A percentile compares a stretch with the other conserved stretches of the same genome.
Evolutionary conservation across 1,140 invertebrate genomes (phyloP).

Genomic region (Pseudomyrmex dendroicus): DNA sequence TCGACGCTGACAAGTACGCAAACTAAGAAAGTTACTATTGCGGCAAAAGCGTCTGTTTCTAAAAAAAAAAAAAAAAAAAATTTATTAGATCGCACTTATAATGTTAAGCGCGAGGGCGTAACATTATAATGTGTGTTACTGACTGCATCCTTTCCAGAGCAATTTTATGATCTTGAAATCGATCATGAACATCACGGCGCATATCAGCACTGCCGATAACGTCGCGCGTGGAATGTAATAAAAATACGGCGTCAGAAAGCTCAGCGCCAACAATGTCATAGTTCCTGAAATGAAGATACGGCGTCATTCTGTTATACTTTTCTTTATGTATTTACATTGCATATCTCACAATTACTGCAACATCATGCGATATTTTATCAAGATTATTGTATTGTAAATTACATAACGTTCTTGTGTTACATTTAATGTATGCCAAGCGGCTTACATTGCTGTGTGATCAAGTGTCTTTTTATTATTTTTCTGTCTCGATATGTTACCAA

Average conservation of each 20-base stretch:
- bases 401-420: no score
- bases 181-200: slow-evolving; percentile 90
- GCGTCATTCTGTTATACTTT: not conserved
- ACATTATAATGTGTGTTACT: slow-evolving; percentile 67
- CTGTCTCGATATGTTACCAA: no score
- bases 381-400: no score
- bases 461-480: no score
- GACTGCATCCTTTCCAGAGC: slow-evolving; percentile 89
- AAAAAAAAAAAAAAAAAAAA: slow-evolving; percentile 71
- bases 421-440: no score
- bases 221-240: slow-evolving; percentile 89
- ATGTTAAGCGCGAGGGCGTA: not conserved
- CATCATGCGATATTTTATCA: no score
- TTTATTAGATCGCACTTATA: not conserved
- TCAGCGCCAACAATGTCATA: slow-evolving; percentile 87
- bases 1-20: slow-evolving; percentile 88
- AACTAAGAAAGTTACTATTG: slow-evolving; percentile 86
- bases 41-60: slow-evolving; percentile 88
- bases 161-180: slow-evolving; percentile 87
- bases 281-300: slow-evolving; percentile 80
- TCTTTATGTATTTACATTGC: no score
- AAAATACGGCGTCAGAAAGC: slow-evolving; percentile 90
- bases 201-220: slow-evolving; percentile 89
- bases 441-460: not conserved
- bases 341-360: not conserved